phyloP scores from a whole-genome alignment of 2,888 invertebrate species.

The Monopis laevigella region DNA sequence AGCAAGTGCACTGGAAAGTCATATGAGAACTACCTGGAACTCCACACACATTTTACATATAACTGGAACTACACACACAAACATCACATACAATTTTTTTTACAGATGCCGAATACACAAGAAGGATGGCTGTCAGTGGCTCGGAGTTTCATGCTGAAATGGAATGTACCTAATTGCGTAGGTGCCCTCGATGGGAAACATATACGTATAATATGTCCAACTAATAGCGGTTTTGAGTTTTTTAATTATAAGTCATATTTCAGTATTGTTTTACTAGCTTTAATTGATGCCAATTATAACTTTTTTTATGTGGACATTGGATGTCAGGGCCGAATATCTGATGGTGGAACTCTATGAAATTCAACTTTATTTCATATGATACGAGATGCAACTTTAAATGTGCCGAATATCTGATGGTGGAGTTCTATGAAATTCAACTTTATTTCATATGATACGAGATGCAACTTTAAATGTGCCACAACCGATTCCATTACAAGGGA shows the following conservation, averaged over 20 bases:
- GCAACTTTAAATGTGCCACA: no score
- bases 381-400: no score
- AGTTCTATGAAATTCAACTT: no score
- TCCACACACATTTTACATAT: constrained; percentile 21
- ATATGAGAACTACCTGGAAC: constrained; percentile 20
- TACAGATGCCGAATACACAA: constrained; percentile 18
- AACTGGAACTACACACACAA: constrained; percentile 19
- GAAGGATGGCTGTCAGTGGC: constrained; percentile 21
- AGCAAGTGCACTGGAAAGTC: no score
- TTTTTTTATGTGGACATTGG: constrained; percentile 15
- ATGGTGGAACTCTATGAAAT: no score
- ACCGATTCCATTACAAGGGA: constrained; percentile 21
- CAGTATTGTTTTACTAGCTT: constrained; percentile 21
- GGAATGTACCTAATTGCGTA: constrained; percentile 21
- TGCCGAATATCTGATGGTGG: constrained; percentile 21
- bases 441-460: no score
- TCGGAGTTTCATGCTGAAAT: constrained; percentile 12
- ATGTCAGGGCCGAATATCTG: no score
- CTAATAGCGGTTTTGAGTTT: constrained; percentile 1
- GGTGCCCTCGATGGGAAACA: constrained; percentile 15
- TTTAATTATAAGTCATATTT: constrained; percentile 9
- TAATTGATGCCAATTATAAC: constrained; percentile 18
- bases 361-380: no score
- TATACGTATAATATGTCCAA: no score
- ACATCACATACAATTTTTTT: constrained; percentile 19